Percentiles rank a stretch among this genome's conserved stretches.
These are phyloP conservation scores for Eospalax fontanierii DNA, from an alignment of 2,797 vertebrate species.

Conservation along the genomic window DNA sequence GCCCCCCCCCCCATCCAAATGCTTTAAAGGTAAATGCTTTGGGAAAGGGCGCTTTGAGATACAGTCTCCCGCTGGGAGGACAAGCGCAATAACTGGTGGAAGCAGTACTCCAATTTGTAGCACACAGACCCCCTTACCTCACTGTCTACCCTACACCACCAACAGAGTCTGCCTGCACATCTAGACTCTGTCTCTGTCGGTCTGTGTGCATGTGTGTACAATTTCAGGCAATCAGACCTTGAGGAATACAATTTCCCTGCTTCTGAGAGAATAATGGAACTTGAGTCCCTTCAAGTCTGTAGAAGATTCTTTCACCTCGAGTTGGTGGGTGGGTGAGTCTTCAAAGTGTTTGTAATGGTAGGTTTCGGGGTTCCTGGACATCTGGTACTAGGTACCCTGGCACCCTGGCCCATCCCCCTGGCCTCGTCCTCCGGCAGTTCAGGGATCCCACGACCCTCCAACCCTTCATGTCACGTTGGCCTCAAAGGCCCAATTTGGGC, in stretches of 20 bases:
- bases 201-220: not conserved
- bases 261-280: not conserved
- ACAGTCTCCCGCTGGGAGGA: not conserved
- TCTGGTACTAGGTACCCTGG: not conserved
- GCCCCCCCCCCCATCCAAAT: not conserved
- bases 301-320: not conserved
- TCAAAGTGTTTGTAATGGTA: not conserved
- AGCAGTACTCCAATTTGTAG: not conserved
- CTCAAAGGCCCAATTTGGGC: not conserved
- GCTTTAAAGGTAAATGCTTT: conserved; percentile 17
- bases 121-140: not conserved
- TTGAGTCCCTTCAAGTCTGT: not conserved
- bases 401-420: not conserved
- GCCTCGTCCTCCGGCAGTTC: not conserved
- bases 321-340: not conserved
- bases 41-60: not conserved
- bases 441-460: fast-evolving
- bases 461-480: not conserved
- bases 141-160: no score
- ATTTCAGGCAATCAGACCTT: not conserved
- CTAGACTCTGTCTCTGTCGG: not conserved
- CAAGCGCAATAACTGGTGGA: not conserved
- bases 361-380: not conserved
- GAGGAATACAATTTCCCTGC: not conserved
- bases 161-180: not conserved